Evolutionary conservation across 2,888 invertebrate species (phyloP).

Genomic region (Erebia aethiops): DNA sequence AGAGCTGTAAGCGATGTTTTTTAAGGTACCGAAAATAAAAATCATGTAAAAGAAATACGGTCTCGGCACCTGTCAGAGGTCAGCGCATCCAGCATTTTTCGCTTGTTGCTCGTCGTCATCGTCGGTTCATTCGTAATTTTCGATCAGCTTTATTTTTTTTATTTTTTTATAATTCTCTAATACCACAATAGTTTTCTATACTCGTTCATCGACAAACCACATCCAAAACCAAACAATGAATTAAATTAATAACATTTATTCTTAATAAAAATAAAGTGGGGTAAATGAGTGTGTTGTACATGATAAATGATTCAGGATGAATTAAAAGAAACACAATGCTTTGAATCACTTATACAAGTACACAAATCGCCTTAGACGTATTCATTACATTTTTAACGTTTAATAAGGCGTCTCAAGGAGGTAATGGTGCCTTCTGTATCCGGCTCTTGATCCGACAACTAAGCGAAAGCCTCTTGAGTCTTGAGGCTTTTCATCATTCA

Average conservation of each 20-base stretch:
- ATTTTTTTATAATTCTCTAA: too few species aligned
- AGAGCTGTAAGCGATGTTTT: not conserved
- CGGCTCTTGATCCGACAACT: constrained; percentile 11
- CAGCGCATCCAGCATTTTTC: not conserved
- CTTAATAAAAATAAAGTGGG: too few species aligned
- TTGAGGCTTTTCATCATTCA: constrained; percentile 2
- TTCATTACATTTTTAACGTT: constrained; percentile 8
- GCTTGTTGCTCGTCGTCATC: not conserved
- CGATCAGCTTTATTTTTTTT: not conserved
- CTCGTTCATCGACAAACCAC: not conserved
- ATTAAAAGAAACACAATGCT: not conserved
- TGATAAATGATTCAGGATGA: too few species aligned
- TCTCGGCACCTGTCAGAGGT: not conserved
- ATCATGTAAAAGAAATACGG: not conserved
- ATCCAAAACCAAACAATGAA: not conserved
- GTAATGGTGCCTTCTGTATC: constrained; percentile 10
- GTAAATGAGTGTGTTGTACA: too few species aligned
- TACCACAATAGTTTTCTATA: not conserved
- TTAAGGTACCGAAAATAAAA: not conserved
- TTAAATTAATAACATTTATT: too few species aligned
- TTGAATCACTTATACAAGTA: not conserved
- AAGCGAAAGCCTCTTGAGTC: constrained; percentile 1
- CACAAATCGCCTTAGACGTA: not conserved
- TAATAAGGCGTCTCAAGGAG: constrained; percentile 13
- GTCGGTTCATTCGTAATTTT: not conserved